Evolutionary conservation across 2,113 vertebrate genomes (phyloP).

Genomic region (Pampusana beccarii): DNA sequence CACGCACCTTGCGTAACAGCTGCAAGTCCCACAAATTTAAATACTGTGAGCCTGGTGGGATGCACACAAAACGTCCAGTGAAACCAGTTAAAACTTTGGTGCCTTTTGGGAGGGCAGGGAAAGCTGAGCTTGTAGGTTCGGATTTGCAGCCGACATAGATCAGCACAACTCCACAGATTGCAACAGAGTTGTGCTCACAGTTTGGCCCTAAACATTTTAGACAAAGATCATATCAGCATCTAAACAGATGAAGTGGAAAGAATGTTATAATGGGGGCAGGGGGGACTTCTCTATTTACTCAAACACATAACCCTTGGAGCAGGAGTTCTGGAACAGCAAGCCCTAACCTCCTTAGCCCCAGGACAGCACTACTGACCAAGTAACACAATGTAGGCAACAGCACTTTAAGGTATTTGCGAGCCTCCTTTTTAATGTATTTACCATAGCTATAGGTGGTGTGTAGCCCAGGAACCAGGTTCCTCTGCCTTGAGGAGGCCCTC

Average conservation of each 20-base stretch:
- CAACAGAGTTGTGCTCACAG: not conserved
- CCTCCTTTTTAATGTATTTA: not conserved
- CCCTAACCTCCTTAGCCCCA: not conserved
- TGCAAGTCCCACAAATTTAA: not conserved
- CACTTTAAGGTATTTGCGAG: not conserved
- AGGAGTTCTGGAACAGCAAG: not conserved
- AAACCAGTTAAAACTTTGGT: not conserved
- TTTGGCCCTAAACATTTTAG: not conserved
- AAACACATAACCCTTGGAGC: not conserved
- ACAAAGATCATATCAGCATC: not conserved
- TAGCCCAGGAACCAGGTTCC: not conserved
- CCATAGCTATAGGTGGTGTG: not conserved
- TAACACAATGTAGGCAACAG: not conserved
- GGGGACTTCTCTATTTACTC: not conserved
- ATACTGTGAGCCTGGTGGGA: not conserved
- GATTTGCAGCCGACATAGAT: not conserved
- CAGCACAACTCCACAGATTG: not conserved
- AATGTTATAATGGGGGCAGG: not conserved
- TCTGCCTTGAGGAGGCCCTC: not conserved
- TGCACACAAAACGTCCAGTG: not conserved
- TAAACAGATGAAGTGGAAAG: conserved; percentile 20
- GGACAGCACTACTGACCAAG: not conserved
- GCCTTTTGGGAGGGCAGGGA: not conserved
- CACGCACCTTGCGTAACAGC: rapidly evolving
- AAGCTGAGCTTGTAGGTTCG: not conserved